Base-by-base conservation (phyloP, 2,888 invertebrate genomes). In the Sycophila texana region DNA sequence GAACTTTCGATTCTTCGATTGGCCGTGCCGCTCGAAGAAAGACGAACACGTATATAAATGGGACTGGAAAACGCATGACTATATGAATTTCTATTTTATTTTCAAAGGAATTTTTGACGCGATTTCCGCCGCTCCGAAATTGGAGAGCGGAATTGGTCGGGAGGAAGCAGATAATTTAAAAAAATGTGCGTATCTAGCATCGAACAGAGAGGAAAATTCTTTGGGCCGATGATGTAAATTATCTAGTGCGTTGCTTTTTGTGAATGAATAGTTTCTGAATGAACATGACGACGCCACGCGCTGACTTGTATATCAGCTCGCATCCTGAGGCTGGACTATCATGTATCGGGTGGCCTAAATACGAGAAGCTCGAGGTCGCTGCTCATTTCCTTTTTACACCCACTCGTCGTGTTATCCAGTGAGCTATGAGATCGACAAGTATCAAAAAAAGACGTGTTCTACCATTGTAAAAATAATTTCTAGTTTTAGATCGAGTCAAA, bases 321-420 rank as follows among this genome's bases (percentile, higher is more conserved):
- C 86, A 87, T 87, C 87, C 87, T 86, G 87, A 84, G 82, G 82
- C 83, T 79, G 73, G 82, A 58, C 78, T 79, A 78, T 81, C 77
- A 79, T 84, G 83, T 86, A 87, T 88, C 88, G 85, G 84, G 82
- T 85, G 87, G 85, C 86, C 88, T 86, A 87, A 87, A 87, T 88
- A 87, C 81, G 83, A 83, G 83, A 78, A 83, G 84, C 85, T 86
- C 86, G 87, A 88, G 87, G 88, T 86, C 87, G 84, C 83, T 86
- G 82, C 83, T 84, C 86, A 84, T 84, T 88, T 87, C 88, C 88
- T 88, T 82, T 84, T 85, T 72, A 87, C 86, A 87, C 86, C 87
- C 86, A 87, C 86, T 83, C 79, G 73, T n/a, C 58, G 47, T 57
- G 76, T 67, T 68, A 73, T 72, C 75, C 75, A 73, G 49, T 72